Conservation (phyloP, 2,113 vertebrate genomes). For the Solea senegalensis region DNA sequence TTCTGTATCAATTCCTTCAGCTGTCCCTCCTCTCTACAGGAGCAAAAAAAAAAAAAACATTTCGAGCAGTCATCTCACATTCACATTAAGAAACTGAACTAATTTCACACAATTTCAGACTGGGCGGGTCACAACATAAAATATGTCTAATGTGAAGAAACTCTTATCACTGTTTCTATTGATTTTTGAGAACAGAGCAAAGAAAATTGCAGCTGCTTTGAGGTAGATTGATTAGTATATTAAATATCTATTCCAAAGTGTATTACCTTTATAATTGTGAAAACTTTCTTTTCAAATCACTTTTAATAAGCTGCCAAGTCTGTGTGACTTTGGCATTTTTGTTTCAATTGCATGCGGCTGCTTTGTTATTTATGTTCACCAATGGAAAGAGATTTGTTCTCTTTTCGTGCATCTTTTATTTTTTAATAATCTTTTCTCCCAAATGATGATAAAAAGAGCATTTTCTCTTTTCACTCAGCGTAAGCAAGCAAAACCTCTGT, state of each 20-base stretch:
- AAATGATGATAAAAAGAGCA: slow-evolving; percentile 53
- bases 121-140: slow-evolving; percentile 30
- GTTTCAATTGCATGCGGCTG: neutral
- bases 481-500: too few relatives aligned
- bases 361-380: slow-evolving; percentile 9
- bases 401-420: slow-evolving; percentile 26
- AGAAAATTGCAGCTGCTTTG: slow-evolving; percentile 23
- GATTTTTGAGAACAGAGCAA: slow-evolving; percentile 32
- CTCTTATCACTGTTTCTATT: slow-evolving; percentile 18
- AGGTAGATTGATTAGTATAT: slow-evolving; percentile 32
- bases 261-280: slow-evolving; percentile 19
- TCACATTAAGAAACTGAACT: slow-evolving; percentile 20
- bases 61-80: slow-evolving; percentile 22
- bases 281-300: slow-evolving; percentile 13
- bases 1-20: slow-evolving; percentile 35
- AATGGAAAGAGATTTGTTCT: slow-evolving; percentile 21
- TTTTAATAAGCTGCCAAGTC: neutral
- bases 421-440: slow-evolving; percentile 40
- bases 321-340: neutral
- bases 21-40: slow-evolving; percentile 5
- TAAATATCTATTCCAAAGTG: slow-evolving; percentile 21
- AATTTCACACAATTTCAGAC: slow-evolving; percentile 36
- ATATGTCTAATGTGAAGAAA: slow-evolving; percentile 34
- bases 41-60: neutral
- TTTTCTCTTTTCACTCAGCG: neutral